Base-by-base conservation (phyloP, 2,797 vertebrate genomes). In the Mormyrops boulengeri region DNA sequence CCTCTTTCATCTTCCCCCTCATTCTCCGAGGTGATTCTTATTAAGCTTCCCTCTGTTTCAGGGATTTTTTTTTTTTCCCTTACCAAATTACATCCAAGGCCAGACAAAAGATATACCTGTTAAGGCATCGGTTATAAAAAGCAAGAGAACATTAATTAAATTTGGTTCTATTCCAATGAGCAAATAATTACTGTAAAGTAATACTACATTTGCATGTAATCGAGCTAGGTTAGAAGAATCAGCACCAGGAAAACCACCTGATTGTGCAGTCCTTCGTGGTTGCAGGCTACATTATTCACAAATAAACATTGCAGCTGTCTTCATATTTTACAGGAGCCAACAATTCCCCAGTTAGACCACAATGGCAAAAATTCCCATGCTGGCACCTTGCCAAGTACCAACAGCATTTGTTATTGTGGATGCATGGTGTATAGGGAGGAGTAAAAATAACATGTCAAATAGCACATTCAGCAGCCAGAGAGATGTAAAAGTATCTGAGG, bases 151-250 rank as follows among this genome's bases (percentile, higher is more conserved):
- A 55, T 26, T 19, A 57, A 87, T 50, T 53, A 87, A 87, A 87
- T 55, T 34, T 62, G 19, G 34, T 62, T 62, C 17, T 11, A 30
- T 60, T 57, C 86, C 55, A 52, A 38, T 41, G 38, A 87, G 86
- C 53, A 87, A 57, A 87, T 38, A 87, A 87, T 87, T 47, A 87
- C 86, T 60, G 53, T 87, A 87, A 87, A 34, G 26, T 8, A 57
- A 17, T 60, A 53, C 44, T 60, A 87, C 14, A 44, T 84, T 84
- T 50, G 30, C 85, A 87, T 50, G 44, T 19, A 22, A 47, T 22
- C 6, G 26, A 22, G 19, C 57, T 88, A 41, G 19, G 4, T 30
- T n/a, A 66, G 19, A 57, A 88, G n/a, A 44, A 55, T 57, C 30
- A 62, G 34, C 49, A 30, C 9, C 5, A 62, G 41, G 1, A 22